Evolutionary conservation across 1,140 invertebrate species (phyloP), one percentile per base, ranked within the genome.

Genomic region (Pachyrhynchus sulphureomaculatus): DNA sequence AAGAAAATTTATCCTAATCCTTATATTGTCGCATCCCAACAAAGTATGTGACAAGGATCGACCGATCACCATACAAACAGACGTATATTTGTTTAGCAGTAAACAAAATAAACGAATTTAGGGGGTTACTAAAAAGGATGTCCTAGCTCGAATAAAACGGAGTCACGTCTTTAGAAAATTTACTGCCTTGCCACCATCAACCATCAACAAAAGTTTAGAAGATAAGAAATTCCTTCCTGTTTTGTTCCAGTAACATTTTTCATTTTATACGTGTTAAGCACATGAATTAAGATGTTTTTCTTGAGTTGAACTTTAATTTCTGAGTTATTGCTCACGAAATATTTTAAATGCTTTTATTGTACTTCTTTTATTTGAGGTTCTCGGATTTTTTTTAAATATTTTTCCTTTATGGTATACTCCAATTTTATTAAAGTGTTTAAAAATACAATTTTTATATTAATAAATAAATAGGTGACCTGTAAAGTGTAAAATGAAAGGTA

Each of bases 61-160:
- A 42, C 17, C 9, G 8, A 9, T 42, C 15, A 18, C 17, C 15
- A 18, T 42, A 47, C 45, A 42, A 56, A 56, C 39, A 34, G 53
- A 44, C 53, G 26, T 34, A 45, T 56, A 51, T 58, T 58, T 58
- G 56, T 37, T 58, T 32, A 10, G 32, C 29, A 26, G 34, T 45
- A 29, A 44, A 48, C n/a, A 47, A 58, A 47, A 58, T 39, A 58
- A 20, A 37, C 9, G 45, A 58, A n/a, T 18, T 44, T 49, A 32
- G 53, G 23, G 53, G 23, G 29, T 45, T 42, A 13, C 41, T 58
- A 58, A 49, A 51, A 48, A 58, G 55, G 47, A 48, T 58, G 55
- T 58, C 55, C 55, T 26, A 21, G 20, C 42, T 58, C 33, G 29
- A 58, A 58, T 58, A 60, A 60, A 60, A 51, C 18, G 48, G 12